Base-by-base conservation (phyloP, 2,888 invertebrate genomes). In the Cerceris ruficornis region DNA sequence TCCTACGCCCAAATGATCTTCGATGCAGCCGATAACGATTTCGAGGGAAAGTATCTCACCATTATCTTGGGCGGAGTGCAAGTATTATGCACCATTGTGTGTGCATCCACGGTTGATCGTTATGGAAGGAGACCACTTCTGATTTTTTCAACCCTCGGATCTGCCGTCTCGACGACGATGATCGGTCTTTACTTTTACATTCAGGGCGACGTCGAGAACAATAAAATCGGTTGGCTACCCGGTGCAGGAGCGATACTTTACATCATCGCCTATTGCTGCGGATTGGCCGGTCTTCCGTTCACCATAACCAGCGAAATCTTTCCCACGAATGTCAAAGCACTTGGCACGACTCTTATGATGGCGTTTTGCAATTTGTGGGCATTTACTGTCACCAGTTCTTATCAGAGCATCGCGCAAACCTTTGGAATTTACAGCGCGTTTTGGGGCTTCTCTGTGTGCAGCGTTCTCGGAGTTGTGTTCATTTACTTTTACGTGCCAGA, bases 31-130 rank as follows among this genome's bases (percentile, higher is more conserved):
- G 58, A 76, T 13, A 77, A 70, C 8, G 52, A 66, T 0, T 57
- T 88, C 8, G 78, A 86, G 17, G 83, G 85, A 0, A 84, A 82
- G 59, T 74, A 83, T 14, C 61, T 84, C n/a, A 76, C 86, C 6
- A 88, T 88, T 15, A 76, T 88, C 14, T 49, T 88, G 14, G 87
- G 86, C 0, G 39, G 71, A 0, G 77, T 87, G 9, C 87, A 88
- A 52, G 77, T 85, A 1, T 4, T 77, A 0, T 71, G 75, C 39
- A 70, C 83, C 0, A 67, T 78, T 5, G 6, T 75, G 0, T 76
- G 75, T 41, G 43, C 79, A 6, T 4, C 57, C 0, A 17, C 85
- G n/a, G 83, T 84, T 6, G 87, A 88, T 60, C 68, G 70, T 11
- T 69, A 49, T n/a, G 85, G 81, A 7, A 69, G 88, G 50, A 83